Evolutionary conservation across 2,888 invertebrate genomes (phyloP), one percentile per base, ranked within the genome.

Genomic region (Aplocera efformata): DNA sequence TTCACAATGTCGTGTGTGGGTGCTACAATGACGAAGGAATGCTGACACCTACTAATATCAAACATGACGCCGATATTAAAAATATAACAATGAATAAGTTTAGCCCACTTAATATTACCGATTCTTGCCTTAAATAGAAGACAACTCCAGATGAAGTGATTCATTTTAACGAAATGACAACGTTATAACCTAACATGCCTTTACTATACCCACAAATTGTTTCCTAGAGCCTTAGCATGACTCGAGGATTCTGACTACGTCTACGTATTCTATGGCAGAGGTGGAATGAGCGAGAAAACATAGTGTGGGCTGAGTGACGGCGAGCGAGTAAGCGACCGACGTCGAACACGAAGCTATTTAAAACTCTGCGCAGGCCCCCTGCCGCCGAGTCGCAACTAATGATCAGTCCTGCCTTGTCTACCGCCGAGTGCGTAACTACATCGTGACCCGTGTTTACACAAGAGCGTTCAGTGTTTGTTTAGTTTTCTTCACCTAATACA

Each of bases 341-440:
- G 75, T 75, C 78, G 72, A 78, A 79, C 79, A 71, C 71, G 83
- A 83, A 79, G 88, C 88, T 88, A 88, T 88, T 88, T 88, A 88
- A 88, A 88, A 88, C 84, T 82, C 79, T 83, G 88, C 88, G 88
- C 88, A 88, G 77, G 83, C 78, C 82, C 85, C 81, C 75, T 74
- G 80, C 80, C 85, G 84, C 78, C 85, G 85, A 88, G 86, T 85
- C 80, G 73, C 79, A 62, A 74, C 80, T 84, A 84, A 85, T 85
- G 86, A 88, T 86, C 88, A 86, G 86, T 84, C 69, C 78, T 80
- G 79, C 80, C 79, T 74, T 79, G 88, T 74, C 84, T 78, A 67
- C 81, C 77, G 69, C 63, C 60, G 67, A 79, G 81, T 78, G 79
- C 72, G 72, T 77, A 72, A 62, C 78, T 67, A 72, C 67, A 70